Percentiles rank a stretch among this genome's conserved stretches.
These are phyloP conservation scores for Andrena flavipes DNA, from an alignment of 2,888 invertebrate genomes.

Conservation along the genomic window DNA sequence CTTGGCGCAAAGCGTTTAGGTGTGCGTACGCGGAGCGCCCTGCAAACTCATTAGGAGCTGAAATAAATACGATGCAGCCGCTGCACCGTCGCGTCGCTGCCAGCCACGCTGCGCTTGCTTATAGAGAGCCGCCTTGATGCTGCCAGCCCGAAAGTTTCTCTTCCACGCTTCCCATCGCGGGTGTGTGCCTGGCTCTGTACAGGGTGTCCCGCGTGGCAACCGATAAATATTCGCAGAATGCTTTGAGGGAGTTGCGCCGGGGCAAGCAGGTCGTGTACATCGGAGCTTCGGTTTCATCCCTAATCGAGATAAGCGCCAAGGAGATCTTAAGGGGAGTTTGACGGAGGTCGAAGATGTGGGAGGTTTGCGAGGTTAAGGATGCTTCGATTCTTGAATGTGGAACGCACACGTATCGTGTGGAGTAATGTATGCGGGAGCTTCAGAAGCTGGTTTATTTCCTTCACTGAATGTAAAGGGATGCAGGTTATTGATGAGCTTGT, in stretches of 20 bases:
- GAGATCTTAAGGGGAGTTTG: too few species aligned
- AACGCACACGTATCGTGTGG: too few species aligned
- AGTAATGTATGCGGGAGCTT: too few species aligned
- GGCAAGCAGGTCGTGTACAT: neutral
- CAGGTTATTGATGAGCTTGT: too few species aligned
- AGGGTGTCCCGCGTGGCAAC: neutral
- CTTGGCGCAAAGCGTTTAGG: constrained; percentile 61
- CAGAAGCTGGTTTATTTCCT: too few species aligned
- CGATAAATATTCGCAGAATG: neutral
- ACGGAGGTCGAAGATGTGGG: too few species aligned
- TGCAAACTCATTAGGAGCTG: constrained; percentile 76
- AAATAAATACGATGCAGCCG: constrained; percentile 75
- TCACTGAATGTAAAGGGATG: too few species aligned
- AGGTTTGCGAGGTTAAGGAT: too few species aligned
- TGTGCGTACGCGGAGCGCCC: constrained; percentile 62
- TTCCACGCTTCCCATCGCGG: constrained; percentile 3
- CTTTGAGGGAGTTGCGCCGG: neutral
- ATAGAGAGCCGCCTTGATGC: constrained; percentile 58
- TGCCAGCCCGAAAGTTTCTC: constrained; percentile 72
- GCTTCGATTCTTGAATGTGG: too few species aligned
- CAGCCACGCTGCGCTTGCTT: constrained; percentile 50
- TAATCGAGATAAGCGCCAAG: too few species aligned
- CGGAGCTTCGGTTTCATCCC: neutral
- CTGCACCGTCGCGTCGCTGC: constrained; percentile 29
- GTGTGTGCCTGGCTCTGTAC: neutral